Base-by-base conservation (phyloP, 2,797 vertebrate genomes). In the Sciaenops ocellatus region DNA sequence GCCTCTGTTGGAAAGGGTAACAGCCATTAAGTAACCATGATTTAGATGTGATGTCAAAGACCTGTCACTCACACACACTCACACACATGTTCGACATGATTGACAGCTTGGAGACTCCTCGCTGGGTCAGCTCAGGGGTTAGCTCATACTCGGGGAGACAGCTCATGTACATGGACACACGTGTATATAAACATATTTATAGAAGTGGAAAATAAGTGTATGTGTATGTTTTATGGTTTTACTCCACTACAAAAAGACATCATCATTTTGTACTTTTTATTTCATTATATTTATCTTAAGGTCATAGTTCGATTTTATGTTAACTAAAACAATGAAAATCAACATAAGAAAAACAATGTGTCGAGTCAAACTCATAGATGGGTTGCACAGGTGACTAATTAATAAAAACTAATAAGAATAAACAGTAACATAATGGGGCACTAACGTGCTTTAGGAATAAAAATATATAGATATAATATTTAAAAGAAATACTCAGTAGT, bases 11-110 rank as follows among this genome's bases (percentile, higher is more conserved):
- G 28, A 80, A 67, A 84, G 48, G 59, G 26, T 65, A 84, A 80
- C 57, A 72, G 64, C 63, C 73, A 86, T 85, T 88, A 78, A 87
- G 82, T 75, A 81, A 80, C 76, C 55, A 78, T 81, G 76, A 86
- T 90, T 85, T 76, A 83, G 75, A 85, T 50, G 41, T 76, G 64
- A 80, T 85, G 82, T 88, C 79, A 76, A 52, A 83, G 75, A 82
- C 60, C 69, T 84, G 80, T 83, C 86, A 75, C 28, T 79, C 77
- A 57, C 44, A 10, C 61, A 24, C 75, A 46, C 57, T n/a, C 38
- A 6, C 64, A 52, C 74, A 38, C 18, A 17, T 5, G 12, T 60
- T 51, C 1, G 0, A 75, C 56, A 65, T 79, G 82, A 89, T n/a
- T 86, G 87, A 88, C 89, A 90, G 72, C 67, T 59, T 5, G 66